Conservation (phyloP, 2,888 invertebrate genomes). For the Megalurothrips usitatus region DNA sequence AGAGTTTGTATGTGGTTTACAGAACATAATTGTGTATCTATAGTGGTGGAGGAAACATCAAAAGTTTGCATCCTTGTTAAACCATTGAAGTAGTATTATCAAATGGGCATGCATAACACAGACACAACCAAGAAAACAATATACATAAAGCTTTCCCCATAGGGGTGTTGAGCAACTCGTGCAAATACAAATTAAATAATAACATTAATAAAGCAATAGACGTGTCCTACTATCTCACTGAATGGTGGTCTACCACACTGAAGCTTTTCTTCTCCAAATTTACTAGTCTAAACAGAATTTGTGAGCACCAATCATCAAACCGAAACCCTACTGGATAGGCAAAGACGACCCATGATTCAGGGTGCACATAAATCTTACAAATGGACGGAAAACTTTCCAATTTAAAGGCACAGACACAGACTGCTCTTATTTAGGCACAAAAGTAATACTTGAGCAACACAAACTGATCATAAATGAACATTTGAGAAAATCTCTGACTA, state of each 20-base stretch:
- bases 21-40: not conserved
- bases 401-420: slow-evolving; percentile 10
- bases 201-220: too few species aligned
- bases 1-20: not conserved
- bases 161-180: not conserved
- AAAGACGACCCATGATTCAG: not conserved
- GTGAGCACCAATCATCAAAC: not conserved
- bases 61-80: not conserved
- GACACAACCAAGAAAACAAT: not conserved
- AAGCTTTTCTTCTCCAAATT: not conserved
- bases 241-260: not conserved
- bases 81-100: not conserved
- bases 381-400: not conserved
- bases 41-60: not conserved
- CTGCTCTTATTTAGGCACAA: slow-evolving; percentile 5
- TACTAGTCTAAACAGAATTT: not conserved
- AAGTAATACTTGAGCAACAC: slow-evolving; percentile 7
- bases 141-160: not conserved
- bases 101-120: not conserved
- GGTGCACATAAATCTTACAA: not conserved
- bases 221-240: not conserved
- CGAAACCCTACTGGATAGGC: not conserved
- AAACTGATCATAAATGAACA: not conserved
- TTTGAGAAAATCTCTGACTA: not conserved
- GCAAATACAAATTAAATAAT: not conserved